Conservation (phyloP, 2,797 vertebrate species). For the Tadarida brasiliensis region DNA sequence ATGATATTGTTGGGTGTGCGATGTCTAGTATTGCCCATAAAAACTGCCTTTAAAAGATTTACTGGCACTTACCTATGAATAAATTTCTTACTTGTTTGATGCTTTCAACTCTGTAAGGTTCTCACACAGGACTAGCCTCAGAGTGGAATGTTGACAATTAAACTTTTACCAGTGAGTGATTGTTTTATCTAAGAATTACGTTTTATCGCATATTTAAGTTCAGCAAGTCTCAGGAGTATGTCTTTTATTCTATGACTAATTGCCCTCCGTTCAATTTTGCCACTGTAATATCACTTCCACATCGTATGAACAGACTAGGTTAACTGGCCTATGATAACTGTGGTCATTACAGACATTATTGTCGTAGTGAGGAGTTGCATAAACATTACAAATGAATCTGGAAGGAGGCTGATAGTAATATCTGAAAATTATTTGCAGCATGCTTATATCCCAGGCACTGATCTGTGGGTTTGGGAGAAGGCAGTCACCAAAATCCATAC, state of each 20-base stretch:
- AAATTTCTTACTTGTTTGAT: slow-evolving; percentile 14
- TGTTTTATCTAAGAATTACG: slow-evolving; percentile 36
- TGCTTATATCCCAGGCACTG: background rate
- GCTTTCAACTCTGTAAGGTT: background rate
- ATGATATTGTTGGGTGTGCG: background rate
- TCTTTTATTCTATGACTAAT: background rate
- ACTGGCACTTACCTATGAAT: background rate
- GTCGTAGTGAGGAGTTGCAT: background rate
- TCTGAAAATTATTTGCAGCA: background rate
- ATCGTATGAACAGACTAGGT: background rate
- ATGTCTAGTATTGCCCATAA: background rate
- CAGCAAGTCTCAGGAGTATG: background rate
- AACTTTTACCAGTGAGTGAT: background rate
- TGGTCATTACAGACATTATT: background rate
- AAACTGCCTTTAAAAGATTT: background rate
- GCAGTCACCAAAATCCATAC: background rate
- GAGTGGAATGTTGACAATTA: background rate
- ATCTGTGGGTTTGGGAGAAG: background rate
- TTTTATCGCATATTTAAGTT: background rate
- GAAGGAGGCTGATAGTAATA: background rate
- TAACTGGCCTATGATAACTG: background rate
- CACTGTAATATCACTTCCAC: background rate
- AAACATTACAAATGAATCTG: background rate
- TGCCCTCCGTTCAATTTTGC: background rate
- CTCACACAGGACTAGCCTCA: background rate